Evolutionary conservation across 2,113 vertebrate species (phyloP), one percentile per base, ranked within the genome.

Genomic region (Benitochromis conjunctus): DNA sequence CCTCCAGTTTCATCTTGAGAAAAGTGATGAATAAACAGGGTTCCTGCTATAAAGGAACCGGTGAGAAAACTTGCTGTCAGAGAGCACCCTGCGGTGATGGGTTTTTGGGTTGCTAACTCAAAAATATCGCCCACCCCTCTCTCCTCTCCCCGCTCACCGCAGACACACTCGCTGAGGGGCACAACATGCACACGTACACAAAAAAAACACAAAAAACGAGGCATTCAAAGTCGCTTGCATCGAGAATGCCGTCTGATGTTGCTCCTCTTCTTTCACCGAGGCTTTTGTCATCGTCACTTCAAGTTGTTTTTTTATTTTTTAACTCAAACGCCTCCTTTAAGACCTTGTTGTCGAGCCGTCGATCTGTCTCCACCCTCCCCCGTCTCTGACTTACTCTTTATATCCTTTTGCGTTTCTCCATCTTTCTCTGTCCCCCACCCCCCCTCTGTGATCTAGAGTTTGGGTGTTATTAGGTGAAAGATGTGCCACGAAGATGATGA

Each of bases 1-100:
- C 53, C 34, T 87, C 5, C 46, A 31, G 58, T 78, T 86, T 86
- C 41, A 83, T 74, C 85, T 90, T 82, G 12, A 80, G 89, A 82
- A 83, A 91, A 92, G 79, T 93, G 93, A 92, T 88, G 93, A 94
- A 82, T 92, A 93, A 95, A 93, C 91, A 71, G 79, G 79, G 77
- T 14, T 18, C 69, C 31, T 69, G 76, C 77, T 87, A 13, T 83
- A 36, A 83, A 79, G 80, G 80, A 88, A 81, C 81, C 88, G 69
- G 86, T 34, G 81, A 85, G 86, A 80, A 60, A 86, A 76, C 48
- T 11, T 21, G 71, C 89, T 89, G 88, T 92, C 89, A 91, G 86
- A 88, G 84, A 79, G 83, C 82, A 48, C 86, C 88, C 88, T n/a
- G 76, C 48, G 48, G 81, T 86, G 83, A 83, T 53, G 80, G 36